These are phyloP conservation scores for Punctoribates punctum DNA, from an alignment of 2,888 invertebrate species.

Conservation along the genomic window DNA sequence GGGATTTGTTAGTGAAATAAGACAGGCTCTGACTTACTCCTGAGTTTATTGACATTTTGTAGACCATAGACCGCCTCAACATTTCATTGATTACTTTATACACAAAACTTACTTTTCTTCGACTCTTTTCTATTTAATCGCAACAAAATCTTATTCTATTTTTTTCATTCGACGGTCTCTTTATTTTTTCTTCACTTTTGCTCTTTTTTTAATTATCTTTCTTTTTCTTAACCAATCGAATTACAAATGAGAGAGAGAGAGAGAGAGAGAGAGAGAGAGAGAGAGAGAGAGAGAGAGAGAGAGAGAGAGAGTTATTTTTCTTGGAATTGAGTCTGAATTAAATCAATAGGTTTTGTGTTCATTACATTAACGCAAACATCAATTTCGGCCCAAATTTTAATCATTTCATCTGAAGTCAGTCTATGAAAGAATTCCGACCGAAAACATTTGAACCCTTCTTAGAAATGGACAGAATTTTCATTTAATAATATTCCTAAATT, in stretches of 20 bases:
- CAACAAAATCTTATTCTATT: not conserved
- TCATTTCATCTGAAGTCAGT: no score
- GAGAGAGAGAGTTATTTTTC: no score
- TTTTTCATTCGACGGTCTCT: not conserved
- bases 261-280: conserved; percentile 32
- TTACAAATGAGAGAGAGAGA: not conserved
- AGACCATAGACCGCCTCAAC: not conserved
- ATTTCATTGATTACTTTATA: conserved; percentile 30
- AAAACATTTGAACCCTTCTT: no score
- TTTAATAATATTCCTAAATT: no score
- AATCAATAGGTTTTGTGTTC: no score
- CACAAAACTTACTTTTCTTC: not conserved
- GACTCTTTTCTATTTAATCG: not conserved
- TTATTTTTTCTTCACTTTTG: conserved; percentile 22
- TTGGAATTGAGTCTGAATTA: no score
- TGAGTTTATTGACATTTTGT: conserved; percentile 23
- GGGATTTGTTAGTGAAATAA: conserved; percentile 16
- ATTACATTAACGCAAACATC: no score
- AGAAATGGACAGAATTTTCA: no score
- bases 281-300: conserved; percentile 19
- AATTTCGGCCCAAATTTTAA: no score
- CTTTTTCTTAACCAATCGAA: not conserved
- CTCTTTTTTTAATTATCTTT: conserved; percentile 29
- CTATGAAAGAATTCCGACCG: no score
- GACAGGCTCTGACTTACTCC: not conserved